phyloP scores from a whole-genome alignment of 37 sponge, comb jelly and placozoan species.

The Chondrosia reniformis region DNA sequence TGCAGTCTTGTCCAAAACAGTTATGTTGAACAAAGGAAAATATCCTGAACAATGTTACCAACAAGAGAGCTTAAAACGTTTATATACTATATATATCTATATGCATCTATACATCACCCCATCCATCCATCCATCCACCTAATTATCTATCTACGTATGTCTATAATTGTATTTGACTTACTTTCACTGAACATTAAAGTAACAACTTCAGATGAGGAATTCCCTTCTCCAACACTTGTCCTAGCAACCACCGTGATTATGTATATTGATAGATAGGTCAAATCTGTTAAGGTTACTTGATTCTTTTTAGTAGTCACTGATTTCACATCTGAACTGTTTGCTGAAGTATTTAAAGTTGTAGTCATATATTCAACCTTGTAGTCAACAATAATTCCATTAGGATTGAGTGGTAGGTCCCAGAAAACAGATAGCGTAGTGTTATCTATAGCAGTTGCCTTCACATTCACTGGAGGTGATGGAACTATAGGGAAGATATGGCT shows the following conservation, averaged over 20 bases:
- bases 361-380: not conserved
- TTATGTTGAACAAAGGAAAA: no score
- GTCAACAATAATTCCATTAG: not conserved
- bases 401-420: not conserved
- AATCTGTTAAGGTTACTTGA: not conserved
- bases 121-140: no score
- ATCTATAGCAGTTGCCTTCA: not conserved
- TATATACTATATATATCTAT: no score
- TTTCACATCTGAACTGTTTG: no score
- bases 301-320: not conserved
- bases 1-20: no score
- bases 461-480: not conserved
- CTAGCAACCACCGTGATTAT: not conserved
- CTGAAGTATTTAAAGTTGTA: not conserved
- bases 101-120: no score
- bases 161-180: not conserved
- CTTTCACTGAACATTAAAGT: not conserved
- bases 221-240: not conserved
- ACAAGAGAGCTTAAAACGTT: no score
- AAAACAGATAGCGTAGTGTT: not conserved
- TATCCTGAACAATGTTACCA: no score
- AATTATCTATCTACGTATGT: not conserved
- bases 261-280: not conserved
- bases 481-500: no score
- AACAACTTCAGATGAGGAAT: not conserved